phyloP scores from a whole-genome alignment of 2,888 invertebrate genomes.

The Asteroscopus sphinx region DNA sequence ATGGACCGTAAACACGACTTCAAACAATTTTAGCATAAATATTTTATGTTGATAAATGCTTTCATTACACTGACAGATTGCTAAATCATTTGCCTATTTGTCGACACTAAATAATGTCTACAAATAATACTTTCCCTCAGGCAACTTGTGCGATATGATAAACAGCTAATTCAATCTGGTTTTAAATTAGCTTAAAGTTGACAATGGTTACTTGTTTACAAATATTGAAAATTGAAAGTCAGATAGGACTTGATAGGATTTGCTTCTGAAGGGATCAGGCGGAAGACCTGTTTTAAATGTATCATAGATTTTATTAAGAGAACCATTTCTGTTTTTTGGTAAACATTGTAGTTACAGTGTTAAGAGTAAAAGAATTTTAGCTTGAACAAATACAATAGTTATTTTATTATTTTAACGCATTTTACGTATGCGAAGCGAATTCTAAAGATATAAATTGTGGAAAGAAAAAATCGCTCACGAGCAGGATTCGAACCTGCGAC shows the following conservation, averaged over 20 bases:
- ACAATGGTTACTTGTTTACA: constrained; percentile 28
- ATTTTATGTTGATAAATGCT: constrained; percentile 14
- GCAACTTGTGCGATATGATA: constrained; percentile 38
- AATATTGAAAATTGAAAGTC: constrained; percentile 43
- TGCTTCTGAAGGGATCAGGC: constrained; percentile 8
- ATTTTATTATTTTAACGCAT: too few relatives aligned
- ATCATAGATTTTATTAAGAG: constrained; percentile 23
- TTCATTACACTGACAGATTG: constrained; percentile 34
- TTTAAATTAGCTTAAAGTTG: constrained; percentile 38
- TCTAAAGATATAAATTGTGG: too few relatives aligned
- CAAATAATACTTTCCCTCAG: constrained; percentile 41
- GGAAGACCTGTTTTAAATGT: constrained; percentile 16
- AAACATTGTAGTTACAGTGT: constrained; percentile 20
- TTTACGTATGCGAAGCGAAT: too few relatives aligned
- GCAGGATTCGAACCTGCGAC: too few relatives aligned
- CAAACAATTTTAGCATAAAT: too few relatives aligned
- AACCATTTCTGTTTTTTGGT: constrained; percentile 2
- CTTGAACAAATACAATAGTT: too few relatives aligned
- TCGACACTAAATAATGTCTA: constrained; percentile 18
- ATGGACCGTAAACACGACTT: too few relatives aligned
- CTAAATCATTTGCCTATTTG: constrained; percentile 15
- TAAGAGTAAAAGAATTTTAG: background rate
- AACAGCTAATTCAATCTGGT: constrained; percentile 33
- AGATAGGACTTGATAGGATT: constrained; percentile 18
- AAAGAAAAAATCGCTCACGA: too few relatives aligned